phyloP scores from a whole-genome alignment of 2,888 invertebrate genomes.

The Rhingia rostrata region DNA sequence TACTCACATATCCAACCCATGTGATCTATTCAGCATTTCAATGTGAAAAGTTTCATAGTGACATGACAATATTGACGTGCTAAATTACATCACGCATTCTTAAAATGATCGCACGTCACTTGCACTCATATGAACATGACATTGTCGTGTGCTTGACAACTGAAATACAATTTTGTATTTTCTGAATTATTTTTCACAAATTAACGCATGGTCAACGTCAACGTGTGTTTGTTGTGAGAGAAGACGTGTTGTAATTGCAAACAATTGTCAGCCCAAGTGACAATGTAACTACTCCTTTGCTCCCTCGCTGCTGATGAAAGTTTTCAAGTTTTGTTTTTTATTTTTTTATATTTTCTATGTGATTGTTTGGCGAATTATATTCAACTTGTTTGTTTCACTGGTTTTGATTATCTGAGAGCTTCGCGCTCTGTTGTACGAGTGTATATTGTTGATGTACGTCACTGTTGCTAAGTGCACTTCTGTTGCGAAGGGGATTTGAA shows the following conservation, averaged over 20 bases:
- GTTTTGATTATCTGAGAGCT: conserved; percentile 54
- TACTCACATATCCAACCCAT: too few relatives aligned
- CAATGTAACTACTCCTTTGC: conserved; percentile 30
- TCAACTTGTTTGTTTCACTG: conserved; percentile 67
- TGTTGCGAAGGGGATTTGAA: conserved; percentile 37
- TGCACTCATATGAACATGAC: conserved; percentile 20
- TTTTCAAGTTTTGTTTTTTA: conserved; percentile 21
- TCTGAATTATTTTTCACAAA: conserved; percentile 38
- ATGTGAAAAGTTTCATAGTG: background rate
- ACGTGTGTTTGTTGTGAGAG: conserved; percentile 26
- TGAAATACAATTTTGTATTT: conserved; percentile 6
- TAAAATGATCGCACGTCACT: conserved; percentile 59
- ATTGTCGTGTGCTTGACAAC: conserved; percentile 13
- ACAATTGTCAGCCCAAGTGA: conserved; percentile 61
- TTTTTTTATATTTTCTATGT: conserved; percentile 15
- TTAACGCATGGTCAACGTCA: conserved; percentile 61
- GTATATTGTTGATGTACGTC: conserved; percentile 1
- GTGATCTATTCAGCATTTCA: background rate
- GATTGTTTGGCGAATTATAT: conserved; percentile 64
- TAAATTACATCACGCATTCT: conserved; percentile 52
- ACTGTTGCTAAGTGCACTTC: conserved; percentile 64
- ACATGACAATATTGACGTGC: conserved; percentile 21
- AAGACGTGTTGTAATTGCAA: conserved; percentile 70
- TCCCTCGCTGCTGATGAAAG: conserved; percentile 47
- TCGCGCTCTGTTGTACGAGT: background rate